Percentiles rank a stretch among this genome's conserved stretches.
phyloP scores from a whole-genome alignment of 2,113 vertebrate genomes.

The Chroicocephalus ridibundus region DNA sequence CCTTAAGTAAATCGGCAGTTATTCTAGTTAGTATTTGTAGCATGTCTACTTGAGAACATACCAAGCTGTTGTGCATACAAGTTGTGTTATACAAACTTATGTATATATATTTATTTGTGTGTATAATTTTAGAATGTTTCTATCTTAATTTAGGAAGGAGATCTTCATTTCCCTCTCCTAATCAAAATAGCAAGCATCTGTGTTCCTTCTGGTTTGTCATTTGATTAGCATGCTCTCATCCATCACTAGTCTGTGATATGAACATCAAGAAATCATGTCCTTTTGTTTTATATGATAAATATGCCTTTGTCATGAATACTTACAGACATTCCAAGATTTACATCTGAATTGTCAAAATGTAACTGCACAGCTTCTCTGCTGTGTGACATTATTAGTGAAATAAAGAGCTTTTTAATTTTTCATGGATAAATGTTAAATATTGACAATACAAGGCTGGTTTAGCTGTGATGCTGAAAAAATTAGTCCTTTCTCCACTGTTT shows the following conservation, averaged over 20 bases:
- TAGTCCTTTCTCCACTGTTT: conserved; percentile 57
- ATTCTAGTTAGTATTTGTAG: not conserved
- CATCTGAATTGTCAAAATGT: conserved; percentile 75
- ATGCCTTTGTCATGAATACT: conserved; percentile 66
- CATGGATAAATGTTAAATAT: conserved; percentile 44
- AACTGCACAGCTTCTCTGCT: conserved; percentile 57
- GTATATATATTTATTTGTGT: not conserved
- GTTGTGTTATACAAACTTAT: not conserved
- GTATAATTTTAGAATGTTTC: not conserved
- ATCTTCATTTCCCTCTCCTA: conserved; percentile 43
- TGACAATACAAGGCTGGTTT: conserved; percentile 46
- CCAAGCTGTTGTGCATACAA: not conserved
- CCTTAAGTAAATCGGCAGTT: not conserved
- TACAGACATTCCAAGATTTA: conserved; percentile 67
- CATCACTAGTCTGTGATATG: conserved; percentile 67
- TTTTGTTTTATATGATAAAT: conserved; percentile 78
- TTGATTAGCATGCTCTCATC: conserved; percentile 71
- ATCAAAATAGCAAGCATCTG: conserved; percentile 66
- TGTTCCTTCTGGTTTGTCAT: conserved; percentile 63
- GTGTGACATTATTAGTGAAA: conserved; percentile 72
- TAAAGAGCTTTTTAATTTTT: conserved; percentile 70
- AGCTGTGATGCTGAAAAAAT: conserved; percentile 35
- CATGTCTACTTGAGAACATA: not conserved
- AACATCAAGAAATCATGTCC: conserved; percentile 63
- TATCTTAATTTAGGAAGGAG: not conserved